phyloP scores from a whole-genome alignment of 2,888 invertebrate species.

The Epinotia brunnichana region DNA sequence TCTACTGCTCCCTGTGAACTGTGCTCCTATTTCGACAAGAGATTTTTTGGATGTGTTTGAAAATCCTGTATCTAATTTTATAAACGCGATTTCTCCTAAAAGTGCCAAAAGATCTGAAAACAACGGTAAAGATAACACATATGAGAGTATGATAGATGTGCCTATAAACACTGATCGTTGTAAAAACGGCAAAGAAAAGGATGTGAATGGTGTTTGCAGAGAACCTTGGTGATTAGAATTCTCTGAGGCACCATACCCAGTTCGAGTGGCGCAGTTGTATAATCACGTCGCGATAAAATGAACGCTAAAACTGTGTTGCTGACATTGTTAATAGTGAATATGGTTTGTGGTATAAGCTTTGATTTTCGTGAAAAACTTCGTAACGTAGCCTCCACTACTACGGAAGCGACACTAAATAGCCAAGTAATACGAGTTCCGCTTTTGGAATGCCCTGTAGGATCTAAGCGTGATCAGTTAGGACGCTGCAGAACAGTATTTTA shows the following conservation, averaged over 20 bases:
- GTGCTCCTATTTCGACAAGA: slow-evolving; percentile 59
- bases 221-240: slow-evolving; percentile 63
- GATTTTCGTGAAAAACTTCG: slow-evolving; percentile 64
- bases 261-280: slow-evolving; percentile 59
- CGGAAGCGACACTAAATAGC: slow-evolving; percentile 52
- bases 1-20: slow-evolving; percentile 57
- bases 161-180: slow-evolving; percentile 64
- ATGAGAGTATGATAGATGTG: slow-evolving; percentile 66
- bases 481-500: slow-evolving; percentile 64
- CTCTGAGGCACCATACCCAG: slow-evolving; percentile 43
- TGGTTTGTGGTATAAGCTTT: slow-evolving; percentile 54
- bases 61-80: slow-evolving; percentile 70
- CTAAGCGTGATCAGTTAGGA: slow-evolving; percentile 61
- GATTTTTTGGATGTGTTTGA: slow-evolving; percentile 67
- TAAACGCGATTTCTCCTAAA: slow-evolving; percentile 49
- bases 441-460: slow-evolving; percentile 60
- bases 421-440: slow-evolving; percentile 71
- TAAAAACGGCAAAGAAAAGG: slow-evolving; percentile 56
- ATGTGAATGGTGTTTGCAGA: slow-evolving; percentile 69
- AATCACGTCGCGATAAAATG: slow-evolving; percentile 61
- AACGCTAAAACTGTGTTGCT: slow-evolving; percentile 61
- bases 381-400: slow-evolving; percentile 43
- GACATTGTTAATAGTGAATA: slow-evolving; percentile 52
- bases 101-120: slow-evolving; percentile 33
- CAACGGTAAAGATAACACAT: slow-evolving; percentile 41